Evolutionary conservation across 2,888 invertebrate genomes (phyloP), one percentile per base, ranked within the genome.

Genomic region (Odontothrips loti): DNA sequence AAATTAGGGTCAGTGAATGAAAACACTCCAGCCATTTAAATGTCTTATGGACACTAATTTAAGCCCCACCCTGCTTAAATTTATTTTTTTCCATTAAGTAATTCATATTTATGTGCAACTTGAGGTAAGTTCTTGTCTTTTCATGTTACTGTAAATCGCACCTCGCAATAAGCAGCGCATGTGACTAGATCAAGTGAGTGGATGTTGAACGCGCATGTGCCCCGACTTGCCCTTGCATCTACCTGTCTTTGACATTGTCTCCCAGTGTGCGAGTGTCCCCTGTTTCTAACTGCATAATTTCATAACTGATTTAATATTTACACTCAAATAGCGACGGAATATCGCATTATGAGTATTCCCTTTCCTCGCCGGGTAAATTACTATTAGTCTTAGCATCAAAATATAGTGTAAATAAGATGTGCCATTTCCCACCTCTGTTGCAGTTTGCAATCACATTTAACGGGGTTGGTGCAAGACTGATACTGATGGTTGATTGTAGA

Each of bases 391-490:
- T 48, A 43, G 63, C 34, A 48, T 80, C 63, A 48, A 43, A 23
- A 27, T 23, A 75, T 27, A 75, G 23, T 75, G 68, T 75, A 75
- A 75, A 27, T 75, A 75, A 75, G 11, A 75, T 75, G 68, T 75
- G 68, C 68, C 68, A 75, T 75, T 75, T 75, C 27, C 68, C 68
- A 75, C 68, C 68, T 75, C 68, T 75, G 68, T 75, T 75, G 68
- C 68, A 27, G 68, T 75, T 27, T 27, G 27, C 12, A 75, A 75
- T 27, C 27, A 75, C 23, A 27, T 27, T 27, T 3, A 27, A 75
- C 68, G 68, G 68, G 68, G 68, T 75, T 75, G 68, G 68, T 75
- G 68, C 68, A 75, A 75, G 68, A 75, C 68, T 75, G 68, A 75
- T 75, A 75, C 68, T 75, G 68, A 23, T 75, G 68, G 23, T 27